phyloP scores from a whole-genome alignment of 1,140 invertebrate species.

The Lycorma delicatula region DNA sequence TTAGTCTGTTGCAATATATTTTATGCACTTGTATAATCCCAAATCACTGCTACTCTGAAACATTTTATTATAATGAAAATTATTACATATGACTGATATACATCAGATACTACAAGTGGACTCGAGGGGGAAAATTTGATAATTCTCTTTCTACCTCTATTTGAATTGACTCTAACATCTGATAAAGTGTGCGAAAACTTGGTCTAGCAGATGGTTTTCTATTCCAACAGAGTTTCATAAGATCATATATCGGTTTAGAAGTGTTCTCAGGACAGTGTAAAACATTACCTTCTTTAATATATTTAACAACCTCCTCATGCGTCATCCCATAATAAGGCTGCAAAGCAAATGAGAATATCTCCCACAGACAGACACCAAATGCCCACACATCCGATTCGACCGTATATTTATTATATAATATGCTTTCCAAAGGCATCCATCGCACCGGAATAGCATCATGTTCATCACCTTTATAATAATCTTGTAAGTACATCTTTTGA shows the following conservation, averaged over 20 bases:
- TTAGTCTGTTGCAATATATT: no score
- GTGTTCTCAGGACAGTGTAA: slow-evolving; percentile 83
- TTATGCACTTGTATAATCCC: no score
- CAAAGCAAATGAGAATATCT: slow-evolving; percentile 87
- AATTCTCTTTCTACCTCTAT: slow-evolving; percentile 40
- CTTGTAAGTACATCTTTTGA: slow-evolving; percentile 84
- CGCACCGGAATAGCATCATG: slow-evolving; percentile 88
- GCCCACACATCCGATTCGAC: slow-evolving; percentile 91
- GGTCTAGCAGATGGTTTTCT: slow-evolving; percentile 73
- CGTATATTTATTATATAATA: slow-evolving; percentile 89
- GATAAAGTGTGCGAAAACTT: slow-evolving; percentile 66
- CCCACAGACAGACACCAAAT: slow-evolving; percentile 88
- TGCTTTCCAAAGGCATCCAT: slow-evolving; percentile 94
- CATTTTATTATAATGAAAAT: no score
- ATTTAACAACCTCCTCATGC: slow-evolving; percentile 89
- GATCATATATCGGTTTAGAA: slow-evolving; percentile 77
- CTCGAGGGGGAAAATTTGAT: slow-evolving; percentile 9
- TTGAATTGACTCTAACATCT: slow-evolving; percentile 56
- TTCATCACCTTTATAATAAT: slow-evolving; percentile 88
- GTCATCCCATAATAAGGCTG: slow-evolving; percentile 93
- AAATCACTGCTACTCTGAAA: no score
- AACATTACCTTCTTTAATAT: slow-evolving; percentile 83
- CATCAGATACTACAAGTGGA: no score
- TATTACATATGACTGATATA: no score
- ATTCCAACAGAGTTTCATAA: slow-evolving; percentile 92